Percentiles rank a stretch among this genome's conserved stretches.
Evolutionary conservation across 2,888 invertebrate species (phyloP).

Genomic region (Protonemura montana): DNA sequence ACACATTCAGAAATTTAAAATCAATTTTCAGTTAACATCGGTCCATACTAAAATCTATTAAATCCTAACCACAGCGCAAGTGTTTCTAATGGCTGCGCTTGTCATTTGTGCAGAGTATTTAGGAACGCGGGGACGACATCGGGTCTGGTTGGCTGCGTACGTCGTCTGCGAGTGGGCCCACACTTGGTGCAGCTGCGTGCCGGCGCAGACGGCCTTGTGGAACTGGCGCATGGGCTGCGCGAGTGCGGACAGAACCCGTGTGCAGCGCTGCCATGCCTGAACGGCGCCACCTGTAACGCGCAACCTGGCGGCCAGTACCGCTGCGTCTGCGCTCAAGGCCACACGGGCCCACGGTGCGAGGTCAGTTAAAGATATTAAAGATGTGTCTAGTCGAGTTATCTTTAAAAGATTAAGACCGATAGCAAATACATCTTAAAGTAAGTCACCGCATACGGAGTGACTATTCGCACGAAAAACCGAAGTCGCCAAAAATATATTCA

Average conservation of each 20-base stretch:
- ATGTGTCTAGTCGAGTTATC: no score
- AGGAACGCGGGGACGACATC: slow-evolving; percentile 82
- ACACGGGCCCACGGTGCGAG: slow-evolving; percentile 60
- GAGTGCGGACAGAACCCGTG: slow-evolving; percentile 84
- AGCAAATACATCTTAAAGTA: no score
- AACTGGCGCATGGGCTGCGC: slow-evolving; percentile 70
- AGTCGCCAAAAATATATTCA: no score
- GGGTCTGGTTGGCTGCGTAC: slow-evolving; percentile 86
- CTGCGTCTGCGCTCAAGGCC: slow-evolving; percentile 67
- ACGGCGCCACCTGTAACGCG: slow-evolving; percentile 67
- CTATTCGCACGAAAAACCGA: no score
- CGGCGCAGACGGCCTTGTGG: slow-evolving; percentile 72
- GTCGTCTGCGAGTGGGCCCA: slow-evolving; percentile 80
- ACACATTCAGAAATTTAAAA: no score
- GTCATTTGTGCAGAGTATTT: slow-evolving; percentile 68
- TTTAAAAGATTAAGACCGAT: no score
- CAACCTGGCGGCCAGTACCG: slow-evolving; percentile 58
- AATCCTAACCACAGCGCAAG: no score
- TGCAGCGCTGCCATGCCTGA: slow-evolving; percentile 78
- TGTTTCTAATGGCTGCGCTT: no score
- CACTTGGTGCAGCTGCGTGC: slow-evolving; percentile 75
- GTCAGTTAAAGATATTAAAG: not conserved
- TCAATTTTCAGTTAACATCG: no score
- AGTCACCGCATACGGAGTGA: no score
- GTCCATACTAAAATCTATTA: no score